Base-by-base conservation (phyloP, 2,888 invertebrate species). In the Crematogaster levior region DNA sequence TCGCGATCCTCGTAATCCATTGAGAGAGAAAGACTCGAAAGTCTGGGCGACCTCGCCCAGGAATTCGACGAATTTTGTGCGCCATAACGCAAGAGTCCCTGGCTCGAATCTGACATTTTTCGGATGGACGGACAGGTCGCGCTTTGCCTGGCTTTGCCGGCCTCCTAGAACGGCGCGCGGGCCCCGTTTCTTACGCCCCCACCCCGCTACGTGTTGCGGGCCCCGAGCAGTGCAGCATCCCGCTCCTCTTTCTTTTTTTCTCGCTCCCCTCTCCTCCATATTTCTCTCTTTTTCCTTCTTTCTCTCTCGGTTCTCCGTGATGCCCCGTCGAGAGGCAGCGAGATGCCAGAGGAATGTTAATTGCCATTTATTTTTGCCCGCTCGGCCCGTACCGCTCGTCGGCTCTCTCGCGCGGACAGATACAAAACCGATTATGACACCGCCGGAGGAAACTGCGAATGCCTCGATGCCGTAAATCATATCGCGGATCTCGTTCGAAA, bases 311-410 rank as follows among this genome's bases (percentile, higher is more conserved):
- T 72, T 85, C 65, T 84, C 83, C 81, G 74, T 81, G 86, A 86
- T 83, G 86, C 73, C 85, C 86, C 88, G 82, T 82, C 79, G 86
- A 84, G 84, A 86, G 84, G 84, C 83, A 85, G 80, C 85, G 89
- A 91, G 92, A 93, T 91, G 92, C 91, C 89, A 90, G 89, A 86
- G 91, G 92, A 93, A 93, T 93, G 91, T 93, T 93, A 93, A 93
- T 93, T 93, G 92, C 91, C 91, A 92, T 92, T 93, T 93, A 93
- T 93, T 93, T 93, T 92, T 91, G 90, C 90, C 85, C 89, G 88
- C 87, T 87, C 85, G 63, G 81, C 84, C 84, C 84, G 85, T 84
- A 85, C 73, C 86, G 85, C 84, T 85, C 89, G 86, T 86, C 77
- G 84, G 85, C 85, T 81, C 84, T 85, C 81, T 82, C 85, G 85